phyloP scores from a whole-genome alignment of 2,113 vertebrate species.

The Odobenus rosmarus region DNA sequence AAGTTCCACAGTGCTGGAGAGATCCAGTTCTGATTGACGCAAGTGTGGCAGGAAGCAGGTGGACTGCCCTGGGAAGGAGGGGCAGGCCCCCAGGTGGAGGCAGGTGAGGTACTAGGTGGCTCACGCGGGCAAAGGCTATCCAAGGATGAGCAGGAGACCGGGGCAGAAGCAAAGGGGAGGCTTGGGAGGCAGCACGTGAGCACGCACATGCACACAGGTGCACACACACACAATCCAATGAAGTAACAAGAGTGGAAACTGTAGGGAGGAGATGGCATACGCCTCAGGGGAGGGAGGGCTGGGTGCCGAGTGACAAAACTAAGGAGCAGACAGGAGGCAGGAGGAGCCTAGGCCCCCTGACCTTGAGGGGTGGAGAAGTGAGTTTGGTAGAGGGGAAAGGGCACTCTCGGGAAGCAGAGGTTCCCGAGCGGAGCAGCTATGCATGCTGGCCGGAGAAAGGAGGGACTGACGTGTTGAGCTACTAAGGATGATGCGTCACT shows the following conservation, averaged over 20 bases:
- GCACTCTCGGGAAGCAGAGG: neutral
- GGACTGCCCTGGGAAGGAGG: neutral
- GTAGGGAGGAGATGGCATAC: rapidly evolving
- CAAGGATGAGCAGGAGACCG: neutral
- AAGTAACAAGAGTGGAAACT: neutral
- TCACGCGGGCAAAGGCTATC: neutral
- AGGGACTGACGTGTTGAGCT: neutral
- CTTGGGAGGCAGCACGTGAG: neutral
- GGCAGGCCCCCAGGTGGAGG: too few relatives aligned
- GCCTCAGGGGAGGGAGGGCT: neutral
- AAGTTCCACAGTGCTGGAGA: neutral
- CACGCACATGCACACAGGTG: neutral
- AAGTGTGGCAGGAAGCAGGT: rapidly evolving
- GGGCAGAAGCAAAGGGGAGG: neutral
- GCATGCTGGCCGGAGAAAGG: neutral
- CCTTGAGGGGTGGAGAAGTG: neutral
- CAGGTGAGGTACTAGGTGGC: too few relatives aligned
- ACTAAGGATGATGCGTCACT: neutral
- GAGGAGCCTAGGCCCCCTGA: rapidly evolving
- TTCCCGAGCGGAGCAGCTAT: neutral
- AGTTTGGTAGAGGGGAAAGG: too few relatives aligned
- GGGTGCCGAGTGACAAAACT: neutral
- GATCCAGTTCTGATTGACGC: neutral
- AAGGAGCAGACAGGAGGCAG: neutral
- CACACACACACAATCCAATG: neutral